Base-by-base conservation (phyloP, 2,888 invertebrate species). In the Caradrina kadenii region DNA sequence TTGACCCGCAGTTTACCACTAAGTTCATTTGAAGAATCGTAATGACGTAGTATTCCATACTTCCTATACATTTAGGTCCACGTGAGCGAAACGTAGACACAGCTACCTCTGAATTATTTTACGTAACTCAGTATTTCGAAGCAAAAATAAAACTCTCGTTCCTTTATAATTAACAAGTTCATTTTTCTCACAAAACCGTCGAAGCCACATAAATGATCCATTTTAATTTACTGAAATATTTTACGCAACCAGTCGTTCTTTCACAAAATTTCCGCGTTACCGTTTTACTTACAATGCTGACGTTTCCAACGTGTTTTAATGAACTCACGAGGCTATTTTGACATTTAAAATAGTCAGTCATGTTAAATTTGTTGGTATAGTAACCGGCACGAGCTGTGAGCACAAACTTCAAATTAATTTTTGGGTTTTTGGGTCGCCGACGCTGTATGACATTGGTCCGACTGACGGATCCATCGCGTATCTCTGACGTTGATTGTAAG, bases 241-340 rank as follows among this genome's bases (percentile, higher is more conserved):
- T 73, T 52, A 10, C n/a, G 21, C 26, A 56, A 50, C 10, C 17
- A 39, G 22, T 13, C 17, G 15, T 70, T 56, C 10, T 48, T 52
- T 0, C 11, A 2, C 8, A 52, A 17, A 63, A 56, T 10, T 26
- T 56, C 11, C 2, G 15, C 8, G 21, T 61, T 62, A 11, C 49
- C 17, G 19, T 53, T 59, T 59, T 21, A 39, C 26, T 13, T 21
- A 31, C 19, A 11, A 50, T 7, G 11, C 15, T 6, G 7, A 58
- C 56, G 17, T 62, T 60, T 15, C 31, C 53, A 75, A 49, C 1
- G 0, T 22, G 52, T 56, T 1, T 26, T 17, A 42, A 49, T 65
- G 15, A 22, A 13, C 11, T 2, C 39, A 39, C 39, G 39, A 39
- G 13, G 13, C 39, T 8, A 35, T 35, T 39, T 39, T 45, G 17